Percentiles rank a stretch among this genome's conserved stretches.
phyloP scores from a whole-genome alignment of 2,888 invertebrate species.

The Perdita meconis region DNA sequence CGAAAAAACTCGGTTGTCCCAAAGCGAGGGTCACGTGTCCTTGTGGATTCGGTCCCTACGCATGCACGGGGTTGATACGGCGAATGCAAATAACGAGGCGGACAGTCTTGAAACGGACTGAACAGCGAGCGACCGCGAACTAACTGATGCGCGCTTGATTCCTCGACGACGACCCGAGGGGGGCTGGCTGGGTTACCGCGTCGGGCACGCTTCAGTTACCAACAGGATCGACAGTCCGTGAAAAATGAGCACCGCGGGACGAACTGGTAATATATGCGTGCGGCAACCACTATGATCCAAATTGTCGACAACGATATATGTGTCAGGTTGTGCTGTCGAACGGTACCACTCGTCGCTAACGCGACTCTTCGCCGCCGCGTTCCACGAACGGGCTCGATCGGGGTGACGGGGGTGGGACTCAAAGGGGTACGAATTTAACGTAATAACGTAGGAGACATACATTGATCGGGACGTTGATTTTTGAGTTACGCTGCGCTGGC shows the following conservation, averaged over 20 bases:
- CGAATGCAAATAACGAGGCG: constrained; percentile 27
- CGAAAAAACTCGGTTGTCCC: too few relatives aligned
- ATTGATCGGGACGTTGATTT: constrained; percentile 23
- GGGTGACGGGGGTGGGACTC: not conserved
- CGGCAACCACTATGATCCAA: constrained; percentile 77
- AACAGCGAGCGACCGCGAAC: constrained; percentile 80
- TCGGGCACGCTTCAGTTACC: constrained; percentile 82
- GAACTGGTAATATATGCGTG: constrained; percentile 78
- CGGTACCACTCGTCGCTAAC: constrained; percentile 51
- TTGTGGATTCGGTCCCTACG: not conserved
- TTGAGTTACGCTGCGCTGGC: constrained; percentile 67
- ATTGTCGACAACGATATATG: constrained; percentile 63
- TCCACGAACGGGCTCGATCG: not conserved
- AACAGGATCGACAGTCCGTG: constrained; percentile 82
- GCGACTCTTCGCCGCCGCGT: not conserved
- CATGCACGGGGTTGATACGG: not conserved
- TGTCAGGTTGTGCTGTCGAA: constrained; percentile 60
- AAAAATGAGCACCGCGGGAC: constrained; percentile 79
- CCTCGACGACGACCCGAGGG: constrained; percentile 72
- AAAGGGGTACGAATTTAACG: not conserved
- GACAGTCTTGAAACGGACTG: constrained; percentile 68
- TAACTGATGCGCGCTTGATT: constrained; percentile 81
- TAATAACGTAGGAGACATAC: constrained; percentile 1
- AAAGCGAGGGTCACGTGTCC: not conserved
- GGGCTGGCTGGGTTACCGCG: constrained; percentile 63